Base-by-base conservation (phyloP, 1,140 invertebrate genomes). In the Chionoecetes opilio region DNA sequence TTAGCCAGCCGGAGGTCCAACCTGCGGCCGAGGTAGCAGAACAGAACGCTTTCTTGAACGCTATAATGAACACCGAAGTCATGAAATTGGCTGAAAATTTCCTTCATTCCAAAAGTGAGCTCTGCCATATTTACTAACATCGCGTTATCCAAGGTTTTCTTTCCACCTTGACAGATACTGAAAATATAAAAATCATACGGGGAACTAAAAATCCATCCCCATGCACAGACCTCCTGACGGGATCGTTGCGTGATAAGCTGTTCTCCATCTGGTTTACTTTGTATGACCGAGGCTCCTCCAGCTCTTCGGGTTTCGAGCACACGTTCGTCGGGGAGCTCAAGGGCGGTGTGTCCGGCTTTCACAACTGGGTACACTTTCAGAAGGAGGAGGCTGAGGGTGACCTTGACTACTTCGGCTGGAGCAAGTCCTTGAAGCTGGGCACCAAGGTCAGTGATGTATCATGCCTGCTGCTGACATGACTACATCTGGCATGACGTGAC, bases 281-380 rank as follows among this genome's bases (percentile, higher is more conserved):
- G 95, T 99, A 99, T 96, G 98, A 98, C 0, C 97, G 98, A 93
- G 97, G 97, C 96, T 98, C 98, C 29, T 98, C 98, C 96, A 98
- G 98, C 31, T 99, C 98, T 96, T 98, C 98, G 35, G 98, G 98
- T 0, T 99, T 99, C 96, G 99, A 99, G 97, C 99, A 99, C 96
- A 97, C 98, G 34, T 99, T 99, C 97, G 97, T 99, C 1, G 98
- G 98, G 0, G 99, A 99, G 97, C 97, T 98, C 0, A 98, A 98
- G 97, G 98, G 98, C 96, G 97, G 97, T n/a, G 97, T 99, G 53
- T 97, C 97, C 96, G 99, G 99, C 17, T 97, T 99, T 92, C 99
- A 99, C 97, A 99, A 99, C 97, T 99, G 99, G 99, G 97, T 99
- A n/a, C 98, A 98, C 96, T 99, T 98, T 92, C 97, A 97, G 46